Base-by-base conservation (phyloP, 2,113 vertebrate species). In the Pterocles gutturalis region DNA sequence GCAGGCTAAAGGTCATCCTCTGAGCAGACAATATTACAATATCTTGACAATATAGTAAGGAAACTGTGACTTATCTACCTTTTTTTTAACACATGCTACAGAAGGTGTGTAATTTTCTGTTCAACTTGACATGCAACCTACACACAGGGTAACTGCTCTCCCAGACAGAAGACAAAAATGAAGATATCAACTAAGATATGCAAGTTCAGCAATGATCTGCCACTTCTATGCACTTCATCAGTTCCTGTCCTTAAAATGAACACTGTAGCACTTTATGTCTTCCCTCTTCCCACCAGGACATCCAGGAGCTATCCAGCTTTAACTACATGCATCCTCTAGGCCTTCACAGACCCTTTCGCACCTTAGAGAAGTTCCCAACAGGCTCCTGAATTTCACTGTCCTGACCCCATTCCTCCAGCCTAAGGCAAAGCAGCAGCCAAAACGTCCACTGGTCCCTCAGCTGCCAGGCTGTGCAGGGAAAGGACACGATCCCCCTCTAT, bases 401-500 rank as follows among this genome's bases (percentile, higher is more conserved):
- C 46, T 81, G 31, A 83, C 6, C 14, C 17, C 19, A 36, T 46
- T 79, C 19, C 29, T 87, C 22, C 64, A 77, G 38, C 14, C n/a
- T n/a, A 38, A 6, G 13, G 29, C 38, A 93, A 86, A 87, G 57
- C 43, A 87, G 58, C 25, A 83, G 33, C 33, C 78, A 62, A 89
- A 70, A 33, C 6, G 16, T 34, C 25, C 8, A 8, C 0, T 31
- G 16, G 54, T 70, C 2, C 11, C 20, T 16, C 45, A 29, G 38
- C 17, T 83, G 58, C 33, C 22, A 62, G 29, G 21, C 14, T 34
- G 13, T 14, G 21, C 0, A 0, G 24, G 25, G 28, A 78, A 46
- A 46, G 53, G 34, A n/a, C 75, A 22, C 0, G 0, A 77, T 10
- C 12, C 11, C 3, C 14, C 13, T 41, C 24, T 62, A 13, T 26